Evolutionary conservation across 2,797 vertebrate species (phyloP).

Genomic region (Paguma larvata): DNA sequence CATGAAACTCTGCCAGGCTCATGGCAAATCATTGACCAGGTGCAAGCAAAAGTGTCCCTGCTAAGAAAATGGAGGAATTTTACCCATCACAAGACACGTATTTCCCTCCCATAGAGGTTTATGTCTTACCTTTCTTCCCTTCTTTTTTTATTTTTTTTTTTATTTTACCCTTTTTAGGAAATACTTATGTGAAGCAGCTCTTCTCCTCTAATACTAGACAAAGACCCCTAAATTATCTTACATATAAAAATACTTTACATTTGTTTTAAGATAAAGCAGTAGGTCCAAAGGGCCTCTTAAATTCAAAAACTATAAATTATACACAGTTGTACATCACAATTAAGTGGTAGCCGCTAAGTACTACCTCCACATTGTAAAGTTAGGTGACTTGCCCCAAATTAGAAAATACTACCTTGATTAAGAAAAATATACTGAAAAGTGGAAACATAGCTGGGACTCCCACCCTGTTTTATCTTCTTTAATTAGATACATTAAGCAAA

Average conservation of each 20-base stretch:
- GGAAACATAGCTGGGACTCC: background rate
- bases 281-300: background rate
- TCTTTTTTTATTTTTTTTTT: background rate
- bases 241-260: background rate
- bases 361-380: background rate
- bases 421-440: background rate
- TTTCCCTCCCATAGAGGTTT: background rate
- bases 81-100: background rate
- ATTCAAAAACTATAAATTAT: background rate
- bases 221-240: constrained; percentile 34
- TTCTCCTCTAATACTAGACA: background rate
- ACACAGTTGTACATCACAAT: background rate
- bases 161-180: background rate
- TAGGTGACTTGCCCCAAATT: background rate
- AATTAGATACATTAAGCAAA: constrained; percentile 53
- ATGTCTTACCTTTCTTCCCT: background rate
- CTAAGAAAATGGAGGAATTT: constrained; percentile 46
- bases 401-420: constrained; percentile 7
- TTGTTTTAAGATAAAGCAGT: background rate
- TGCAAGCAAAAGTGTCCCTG: constrained; percentile 19
- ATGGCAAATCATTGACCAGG: constrained; percentile 62
- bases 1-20: background rate
- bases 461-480: background rate
- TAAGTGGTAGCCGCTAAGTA: background rate
- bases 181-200: constrained; percentile 16